A percentile compares a stretch with the other conserved stretches of the same genome.
Conservation (phyloP, 2,113 vertebrate species). For the Aspidoscelis tigris region DNA sequence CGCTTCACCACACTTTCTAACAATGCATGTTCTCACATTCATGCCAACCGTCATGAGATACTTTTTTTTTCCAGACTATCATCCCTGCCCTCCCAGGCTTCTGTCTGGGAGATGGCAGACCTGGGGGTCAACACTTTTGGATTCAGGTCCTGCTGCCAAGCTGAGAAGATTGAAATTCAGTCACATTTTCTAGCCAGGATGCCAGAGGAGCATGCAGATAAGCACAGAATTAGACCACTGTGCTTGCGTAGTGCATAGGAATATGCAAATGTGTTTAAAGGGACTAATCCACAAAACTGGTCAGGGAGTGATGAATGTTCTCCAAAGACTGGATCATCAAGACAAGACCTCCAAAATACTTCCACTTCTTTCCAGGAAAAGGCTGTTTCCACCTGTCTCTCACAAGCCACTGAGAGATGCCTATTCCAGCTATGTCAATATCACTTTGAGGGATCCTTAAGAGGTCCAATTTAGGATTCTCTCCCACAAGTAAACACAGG, state of each 20-base stretch:
- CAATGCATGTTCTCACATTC: constrained; percentile 8
- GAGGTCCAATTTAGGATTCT: constrained; percentile 18
- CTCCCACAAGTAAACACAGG: not conserved
- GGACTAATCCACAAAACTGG: constrained; percentile 24
- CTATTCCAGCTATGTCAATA: constrained; percentile 17
- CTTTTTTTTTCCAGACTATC: not conserved
- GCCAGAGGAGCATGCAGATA: constrained; percentile 68
- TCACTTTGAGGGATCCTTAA: constrained; percentile 20
- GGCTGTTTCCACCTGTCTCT: constrained; percentile 6
- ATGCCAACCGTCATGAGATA: not conserved
- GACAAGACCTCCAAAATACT: constrained; percentile 26
- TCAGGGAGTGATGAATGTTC: constrained; percentile 31
- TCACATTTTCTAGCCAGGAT: constrained; percentile 57
- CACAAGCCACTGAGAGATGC: constrained; percentile 2
- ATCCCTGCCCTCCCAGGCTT: constrained; percentile 43
- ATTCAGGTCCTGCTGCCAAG: constrained; percentile 25
- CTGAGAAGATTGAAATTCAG: constrained; percentile 21
- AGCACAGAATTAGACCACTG: constrained; percentile 43
- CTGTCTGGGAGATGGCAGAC: constrained; percentile 21
- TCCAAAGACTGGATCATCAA: constrained; percentile 23
- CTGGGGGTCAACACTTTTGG: constrained; percentile 6
- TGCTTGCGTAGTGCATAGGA: not conserved
- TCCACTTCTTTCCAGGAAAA: constrained; percentile 40
- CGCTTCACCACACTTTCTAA: constrained; percentile 16
- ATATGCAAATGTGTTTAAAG: constrained; percentile 16